Evolutionary conservation across 2,113 vertebrate genomes (phyloP).

Genomic region (Cathartes aura): DNA sequence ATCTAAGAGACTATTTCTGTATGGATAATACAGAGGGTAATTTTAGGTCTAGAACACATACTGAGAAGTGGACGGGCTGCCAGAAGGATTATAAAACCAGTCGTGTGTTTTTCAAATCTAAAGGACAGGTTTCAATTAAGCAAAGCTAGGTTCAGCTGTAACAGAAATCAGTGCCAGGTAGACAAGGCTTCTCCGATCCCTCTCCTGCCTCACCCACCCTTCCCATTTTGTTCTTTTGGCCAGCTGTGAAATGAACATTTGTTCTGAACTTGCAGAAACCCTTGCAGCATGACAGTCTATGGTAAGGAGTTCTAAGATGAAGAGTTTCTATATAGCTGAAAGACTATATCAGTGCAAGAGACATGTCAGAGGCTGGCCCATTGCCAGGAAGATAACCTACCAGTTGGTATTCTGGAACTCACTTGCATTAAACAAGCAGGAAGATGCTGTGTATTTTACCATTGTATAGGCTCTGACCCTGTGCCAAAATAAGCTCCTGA

Average conservation of each 20-base stretch:
- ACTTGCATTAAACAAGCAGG: conserved; percentile 12
- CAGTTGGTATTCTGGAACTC: not conserved
- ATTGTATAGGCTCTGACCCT: conserved; percentile 47
- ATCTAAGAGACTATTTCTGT: not conserved
- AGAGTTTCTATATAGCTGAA: not conserved
- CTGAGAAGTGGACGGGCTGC: not conserved
- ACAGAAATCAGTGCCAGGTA: conserved; percentile 29
- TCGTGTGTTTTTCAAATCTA: conserved; percentile 9
- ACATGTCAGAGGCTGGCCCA: not conserved
- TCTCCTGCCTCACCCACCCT: not conserved
- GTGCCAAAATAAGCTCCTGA: conserved; percentile 61
- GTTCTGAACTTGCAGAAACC: not conserved
- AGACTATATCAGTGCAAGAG: not conserved
- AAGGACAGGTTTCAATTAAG: conserved; percentile 60
- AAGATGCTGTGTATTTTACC: conserved; percentile 50
- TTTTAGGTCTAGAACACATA: conserved; percentile 23
- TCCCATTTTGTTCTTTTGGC: not conserved
- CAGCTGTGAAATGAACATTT: not conserved
- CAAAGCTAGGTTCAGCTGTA: conserved; percentile 41
- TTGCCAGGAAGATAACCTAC: not conserved
- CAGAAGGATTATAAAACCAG: conserved; percentile 40
- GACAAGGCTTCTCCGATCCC: not conserved
- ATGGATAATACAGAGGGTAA: conserved; percentile 26
- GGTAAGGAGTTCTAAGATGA: not conserved
- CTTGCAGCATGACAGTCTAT: not conserved